Percentiles rank a stretch among this genome's conserved stretches.
phyloP scores from a whole-genome alignment of 2,113 vertebrate species.

The Melozone crissalis region DNA sequence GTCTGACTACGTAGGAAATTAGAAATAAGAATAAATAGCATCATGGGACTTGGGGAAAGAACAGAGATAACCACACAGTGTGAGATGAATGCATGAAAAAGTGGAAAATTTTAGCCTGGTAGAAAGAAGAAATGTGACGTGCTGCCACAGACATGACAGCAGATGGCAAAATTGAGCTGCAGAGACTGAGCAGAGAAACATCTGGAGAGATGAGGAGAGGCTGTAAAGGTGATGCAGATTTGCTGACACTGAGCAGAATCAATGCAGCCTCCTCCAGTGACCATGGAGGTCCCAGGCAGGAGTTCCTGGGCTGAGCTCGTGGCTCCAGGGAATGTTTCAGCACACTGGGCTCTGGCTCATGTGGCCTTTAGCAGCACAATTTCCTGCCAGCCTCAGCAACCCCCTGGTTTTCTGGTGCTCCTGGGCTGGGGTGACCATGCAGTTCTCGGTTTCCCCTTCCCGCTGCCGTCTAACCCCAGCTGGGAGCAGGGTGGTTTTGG shows the following conservation, averaged over 20 bases:
- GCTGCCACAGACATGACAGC: neutral
- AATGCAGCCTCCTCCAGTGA: neutral
- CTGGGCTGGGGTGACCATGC: rapidly evolving
- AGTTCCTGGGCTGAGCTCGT: neutral
- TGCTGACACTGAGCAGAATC: neutral
- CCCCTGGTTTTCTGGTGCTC: neutral
- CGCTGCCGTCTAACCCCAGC: neutral
- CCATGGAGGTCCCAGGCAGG: rapidly evolving
- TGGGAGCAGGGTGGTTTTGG: neutral
- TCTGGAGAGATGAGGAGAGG: neutral
- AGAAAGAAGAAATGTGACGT: neutral
- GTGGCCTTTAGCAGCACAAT: neutral
- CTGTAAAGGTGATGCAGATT: neutral
- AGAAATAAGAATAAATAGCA: conserved; percentile 56
- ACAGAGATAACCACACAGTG: conserved; percentile 8
- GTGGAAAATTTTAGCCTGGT: neutral
- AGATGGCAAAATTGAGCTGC: conserved; percentile 62
- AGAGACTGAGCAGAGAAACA: neutral
- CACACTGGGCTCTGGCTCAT: rapidly evolving
- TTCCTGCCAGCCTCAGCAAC: neutral
- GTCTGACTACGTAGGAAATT: conserved; percentile 41
- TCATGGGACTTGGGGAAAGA: conserved; percentile 20
- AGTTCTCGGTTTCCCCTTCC: neutral
- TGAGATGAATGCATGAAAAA: conserved; percentile 42
- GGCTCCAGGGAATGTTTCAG: neutral